These are phyloP conservation scores for Acleris holmiana DNA, from an alignment of 2,888 invertebrate genomes.

Conservation along the genomic window DNA sequence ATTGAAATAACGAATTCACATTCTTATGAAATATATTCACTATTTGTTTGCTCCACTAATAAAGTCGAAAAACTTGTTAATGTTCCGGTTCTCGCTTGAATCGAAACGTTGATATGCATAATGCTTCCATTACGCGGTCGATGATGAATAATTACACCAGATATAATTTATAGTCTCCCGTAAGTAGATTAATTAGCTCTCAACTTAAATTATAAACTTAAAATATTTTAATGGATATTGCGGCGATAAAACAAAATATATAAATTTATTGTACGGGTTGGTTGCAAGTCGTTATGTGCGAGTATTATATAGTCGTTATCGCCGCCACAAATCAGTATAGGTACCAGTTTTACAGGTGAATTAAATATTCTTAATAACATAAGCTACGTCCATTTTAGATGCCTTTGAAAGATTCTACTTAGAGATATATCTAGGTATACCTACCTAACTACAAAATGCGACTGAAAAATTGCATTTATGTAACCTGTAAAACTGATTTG, in stretches of 20 bases:
- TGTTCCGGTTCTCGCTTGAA: conserved; percentile 71
- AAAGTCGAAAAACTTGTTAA: conserved; percentile 68
- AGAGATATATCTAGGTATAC: too few species aligned
- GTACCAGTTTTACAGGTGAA: conserved; percentile 18
- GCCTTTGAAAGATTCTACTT: too few species aligned
- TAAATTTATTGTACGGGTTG: conserved; percentile 31
- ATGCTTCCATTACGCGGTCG: conserved; percentile 71
- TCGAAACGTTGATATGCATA: conserved; percentile 73
- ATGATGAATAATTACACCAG: conserved; percentile 72
- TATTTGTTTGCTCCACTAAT: conserved; percentile 66
- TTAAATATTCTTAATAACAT: conserved; percentile 26
- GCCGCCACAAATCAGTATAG: conserved; percentile 26
- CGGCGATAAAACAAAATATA: conserved; percentile 43
- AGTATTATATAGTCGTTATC: conserved; percentile 33
- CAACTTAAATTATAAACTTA: conserved; percentile 57
- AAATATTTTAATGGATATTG: conserved; percentile 60
- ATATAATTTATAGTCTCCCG: conserved; percentile 72
- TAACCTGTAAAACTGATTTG: neutral
- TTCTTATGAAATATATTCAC: conserved; percentile 71
- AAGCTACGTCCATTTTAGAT: neutral
- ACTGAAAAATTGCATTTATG: too few species aligned
- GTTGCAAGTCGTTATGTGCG: conserved; percentile 34
- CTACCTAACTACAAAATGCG: too few species aligned
- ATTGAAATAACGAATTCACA: conserved; percentile 74
- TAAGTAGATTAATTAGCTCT: conserved; percentile 69